Evolutionary conservation across 1,140 invertebrate species (phyloP), one percentile per base, ranked within the genome.

Genomic region (Lithobius niger): DNA sequence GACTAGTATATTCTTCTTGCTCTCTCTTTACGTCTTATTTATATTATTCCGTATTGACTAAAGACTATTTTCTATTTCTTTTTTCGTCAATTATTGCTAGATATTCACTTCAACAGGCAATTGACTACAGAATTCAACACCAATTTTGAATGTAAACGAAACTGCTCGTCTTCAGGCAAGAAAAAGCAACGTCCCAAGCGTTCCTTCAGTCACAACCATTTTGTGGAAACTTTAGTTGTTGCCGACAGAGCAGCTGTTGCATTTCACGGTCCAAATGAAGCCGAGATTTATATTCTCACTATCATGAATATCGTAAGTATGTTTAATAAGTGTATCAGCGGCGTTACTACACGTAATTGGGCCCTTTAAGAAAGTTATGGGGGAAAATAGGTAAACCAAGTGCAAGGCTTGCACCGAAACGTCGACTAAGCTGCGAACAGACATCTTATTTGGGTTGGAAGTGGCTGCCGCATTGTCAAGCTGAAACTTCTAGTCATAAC

Each of bases 231-330:
- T 2, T 21, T 56, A 1, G 48, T 56, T 22, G 55, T 56, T 15
- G 55, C 48, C 0, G 55, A 56, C 25, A 47, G 52, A 15, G 52
- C 28, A 43, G 52, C 44, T 27, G 21, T 56, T 1, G 25, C n/a
- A 2, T 56, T 40, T 44, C 48, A 56, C 52, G 55, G 55, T 10
- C n/a, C 13, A 43, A 56, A 52, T 36, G 36, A 56, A 25, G 21
- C 22, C 19, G 55, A 56, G 40, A 16, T 27, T 10, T 56, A 56
- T 10, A 52, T 56, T 40, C 26, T 56, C 22, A 53, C 24, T 16
- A 52, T 56, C 0, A 56, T 56, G 55, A 56, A 56, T 43, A 52
- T 56, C 26, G 55, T 52, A 51, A 49, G 55, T 31, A 42, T 48
- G 16, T 45, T 54, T 54, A 6, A 27, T 10, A 36, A 36, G n/a